Conservation (phyloP, 2,888 invertebrate species). For the Camptogramma bilineatum region DNA sequence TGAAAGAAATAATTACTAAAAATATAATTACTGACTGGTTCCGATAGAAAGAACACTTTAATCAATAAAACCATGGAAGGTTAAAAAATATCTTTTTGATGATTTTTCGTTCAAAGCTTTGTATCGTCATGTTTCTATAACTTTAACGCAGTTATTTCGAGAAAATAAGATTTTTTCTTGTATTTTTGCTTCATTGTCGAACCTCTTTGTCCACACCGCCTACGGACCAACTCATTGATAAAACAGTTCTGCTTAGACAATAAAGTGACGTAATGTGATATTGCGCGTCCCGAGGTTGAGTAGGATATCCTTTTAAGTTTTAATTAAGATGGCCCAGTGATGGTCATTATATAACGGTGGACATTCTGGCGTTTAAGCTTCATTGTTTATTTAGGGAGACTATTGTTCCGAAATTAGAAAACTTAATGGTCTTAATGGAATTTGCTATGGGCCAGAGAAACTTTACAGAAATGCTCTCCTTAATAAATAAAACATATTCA, state of each 20-base stretch:
- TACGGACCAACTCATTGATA: conserved; percentile 3
- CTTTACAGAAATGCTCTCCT: neutral
- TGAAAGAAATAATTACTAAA: no score
- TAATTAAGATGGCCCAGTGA: conserved; percentile 25
- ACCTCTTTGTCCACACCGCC: neutral
- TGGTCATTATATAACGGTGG: conserved; percentile 24
- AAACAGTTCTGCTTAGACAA: conserved; percentile 12
- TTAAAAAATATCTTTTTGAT: no score
- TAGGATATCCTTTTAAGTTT: conserved; percentile 46
- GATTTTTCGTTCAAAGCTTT: no score
- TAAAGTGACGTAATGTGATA: conserved; percentile 26
- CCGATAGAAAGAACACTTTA: no score
- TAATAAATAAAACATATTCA: no score
- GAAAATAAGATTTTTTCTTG: no score
- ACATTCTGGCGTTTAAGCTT: conserved; percentile 24
- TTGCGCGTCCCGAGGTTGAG: conserved; percentile 41
- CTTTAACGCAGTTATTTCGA: no score
- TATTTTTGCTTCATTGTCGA: neutral
- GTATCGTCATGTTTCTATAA: no score
- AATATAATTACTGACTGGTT: no score
- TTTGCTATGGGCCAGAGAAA: neutral
- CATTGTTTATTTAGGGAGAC: conserved; percentile 26
- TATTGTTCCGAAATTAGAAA: conserved; percentile 5
- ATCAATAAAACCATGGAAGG: no score
- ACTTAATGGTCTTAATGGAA: neutral